Evolutionary conservation across 2,888 invertebrate genomes (phyloP).

Genomic region (Caenorhabditis doughertyi): DNA sequence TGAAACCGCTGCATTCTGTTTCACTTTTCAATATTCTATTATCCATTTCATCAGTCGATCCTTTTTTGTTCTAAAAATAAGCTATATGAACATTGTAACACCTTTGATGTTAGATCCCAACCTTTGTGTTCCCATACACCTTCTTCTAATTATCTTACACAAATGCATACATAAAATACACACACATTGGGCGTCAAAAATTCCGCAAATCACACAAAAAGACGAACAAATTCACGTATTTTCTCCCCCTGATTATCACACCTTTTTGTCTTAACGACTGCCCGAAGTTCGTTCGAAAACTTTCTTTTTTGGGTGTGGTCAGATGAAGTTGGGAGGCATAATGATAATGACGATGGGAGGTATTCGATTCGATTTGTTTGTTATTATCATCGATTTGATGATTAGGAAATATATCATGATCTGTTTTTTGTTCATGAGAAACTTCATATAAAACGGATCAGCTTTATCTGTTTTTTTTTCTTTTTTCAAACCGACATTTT

Average conservation of each 20-base stretch:
- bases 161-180: conserved; percentile 5
- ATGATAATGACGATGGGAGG: not conserved
- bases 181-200: conserved; percentile 29
- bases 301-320: conserved; percentile 54
- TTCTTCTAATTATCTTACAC: conserved; percentile 26
- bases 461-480: too few relatives aligned
- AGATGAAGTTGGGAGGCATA: not conserved
- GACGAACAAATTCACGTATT: conserved; percentile 18
- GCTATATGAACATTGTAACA: conserved; percentile 5
- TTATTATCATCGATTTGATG: conserved; percentile 52
- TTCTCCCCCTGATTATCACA: conserved; percentile 51
- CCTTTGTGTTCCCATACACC: conserved; percentile 22
- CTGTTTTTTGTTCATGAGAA: conserved; percentile 5
- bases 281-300: conserved; percentile 41
- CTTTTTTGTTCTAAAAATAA: too few relatives aligned
- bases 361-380: conserved; percentile 40
- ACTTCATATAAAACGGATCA: not conserved
- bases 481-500: too few relatives aligned
- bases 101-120: conserved; percentile 7
- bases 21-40: too few relatives aligned
- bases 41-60: too few relatives aligned
- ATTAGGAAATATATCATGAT: conserved; percentile 12
- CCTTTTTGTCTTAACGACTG: conserved; percentile 24
- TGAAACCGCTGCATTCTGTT: too few relatives aligned
- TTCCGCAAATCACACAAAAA: conserved; percentile 24